phyloP scores from a whole-genome alignment of 2,888 invertebrate genomes.

The Colostygia pectinataria region DNA sequence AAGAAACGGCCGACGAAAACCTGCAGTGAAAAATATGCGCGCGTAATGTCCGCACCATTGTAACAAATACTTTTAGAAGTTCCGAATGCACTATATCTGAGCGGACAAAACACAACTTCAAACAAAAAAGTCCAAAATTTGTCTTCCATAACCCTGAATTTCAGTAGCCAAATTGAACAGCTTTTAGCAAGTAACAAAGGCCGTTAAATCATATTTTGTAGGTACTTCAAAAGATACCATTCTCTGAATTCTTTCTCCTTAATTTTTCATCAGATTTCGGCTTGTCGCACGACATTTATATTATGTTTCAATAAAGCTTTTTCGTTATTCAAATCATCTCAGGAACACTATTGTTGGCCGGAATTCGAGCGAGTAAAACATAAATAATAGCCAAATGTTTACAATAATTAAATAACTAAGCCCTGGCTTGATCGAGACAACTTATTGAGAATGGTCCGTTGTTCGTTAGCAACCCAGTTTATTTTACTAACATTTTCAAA shows the following conservation, averaged over 20 bases:
- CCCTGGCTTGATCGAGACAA: background rate
- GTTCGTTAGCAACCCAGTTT: conserved; percentile 6
- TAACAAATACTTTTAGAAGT: too few relatives aligned
- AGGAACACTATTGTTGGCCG: conserved; percentile 2
- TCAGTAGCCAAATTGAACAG: too few relatives aligned
- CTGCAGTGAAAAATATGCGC: too few relatives aligned
- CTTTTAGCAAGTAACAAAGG: too few relatives aligned
- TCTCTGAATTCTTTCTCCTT: background rate
- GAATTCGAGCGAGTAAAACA: conserved; percentile 5
- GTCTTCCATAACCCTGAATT: too few relatives aligned
- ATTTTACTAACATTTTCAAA: conserved; percentile 8
- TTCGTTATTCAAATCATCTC: conserved; percentile 4
- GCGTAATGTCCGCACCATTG: too few relatives aligned
- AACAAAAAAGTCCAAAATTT: too few relatives aligned
- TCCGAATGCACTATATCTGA: too few relatives aligned
- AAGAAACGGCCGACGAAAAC: too few relatives aligned
- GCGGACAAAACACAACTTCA: too few relatives aligned
- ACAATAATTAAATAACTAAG: conserved; percentile 8
- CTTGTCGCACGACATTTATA: background rate
- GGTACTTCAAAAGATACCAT: background rate
- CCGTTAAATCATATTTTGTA: background rate
- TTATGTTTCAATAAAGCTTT: conserved; percentile 3
- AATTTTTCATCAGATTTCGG: background rate
- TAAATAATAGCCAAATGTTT: conserved; percentile 4
- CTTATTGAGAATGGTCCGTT: conserved; percentile 8